Base-by-base conservation (phyloP, 2,888 invertebrate species). In the Penaeus monodon region DNA sequence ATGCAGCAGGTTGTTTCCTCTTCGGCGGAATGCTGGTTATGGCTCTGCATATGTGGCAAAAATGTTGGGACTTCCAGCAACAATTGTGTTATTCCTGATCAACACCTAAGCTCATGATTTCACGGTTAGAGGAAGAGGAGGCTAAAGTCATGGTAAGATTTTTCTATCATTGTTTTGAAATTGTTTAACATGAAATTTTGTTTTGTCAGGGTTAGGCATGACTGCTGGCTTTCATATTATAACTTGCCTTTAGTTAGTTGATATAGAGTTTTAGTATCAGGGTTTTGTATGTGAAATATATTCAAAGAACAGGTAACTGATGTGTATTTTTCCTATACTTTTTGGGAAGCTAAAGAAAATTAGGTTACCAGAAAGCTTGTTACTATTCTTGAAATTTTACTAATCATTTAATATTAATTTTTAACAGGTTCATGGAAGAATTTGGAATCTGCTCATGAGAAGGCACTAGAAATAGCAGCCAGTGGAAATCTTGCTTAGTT, bases 1-100 rank as follows among this genome's bases (percentile, higher is more conserved):
- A 63, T 86, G 78, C 68, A 66, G 17, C 82, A 76, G 38, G 70
- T 86, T 49, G 92, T 93, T 27, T 92, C 92, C 88, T 92, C 93
- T 8, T 93, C 93, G 93, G 93, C 17, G 94, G 94, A 94, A 94
- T 91, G 93, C 93, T 24, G 94, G 93, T n/a, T 0, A 88, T 93
- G 86, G 93, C 94, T 92, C 93, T 33, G 93, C 93, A 0, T 93
- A 93, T 90, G 91, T 92, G 1, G 93, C 93, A 0, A 89, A 91
- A 33, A 91, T 92, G 74, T 90, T 93, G 14, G 91, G 91, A 4
- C 84, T 93, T 14, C 92, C 92, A 4, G 92, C 92, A 81, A 92
- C 92, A 22, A 91, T 93, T n/a, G n/a, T 27, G 92, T 92, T 82
- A 92, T 93, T 7, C 93, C 93, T 12, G 90, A 91, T 92, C 91